A percentile compares a stretch with the other conserved stretches of the same genome.
Evolutionary conservation across 2,888 invertebrate species (phyloP).

Genomic region (Xiphydria camelus): DNA sequence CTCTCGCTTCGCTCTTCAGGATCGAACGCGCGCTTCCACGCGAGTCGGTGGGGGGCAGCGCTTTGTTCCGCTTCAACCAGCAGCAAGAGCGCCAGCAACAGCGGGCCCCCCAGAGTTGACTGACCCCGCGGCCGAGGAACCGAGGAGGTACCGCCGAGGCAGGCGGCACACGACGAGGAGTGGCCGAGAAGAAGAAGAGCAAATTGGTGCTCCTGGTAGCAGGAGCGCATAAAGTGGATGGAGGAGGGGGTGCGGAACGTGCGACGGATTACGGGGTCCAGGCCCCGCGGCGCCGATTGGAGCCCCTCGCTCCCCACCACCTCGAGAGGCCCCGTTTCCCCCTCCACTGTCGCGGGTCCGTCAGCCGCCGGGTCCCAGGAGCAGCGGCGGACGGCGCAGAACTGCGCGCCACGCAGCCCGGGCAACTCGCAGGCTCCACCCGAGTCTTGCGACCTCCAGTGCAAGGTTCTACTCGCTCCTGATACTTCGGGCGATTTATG

Average conservation of each 20-base stretch:
- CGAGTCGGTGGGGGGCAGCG: too few relatives aligned
- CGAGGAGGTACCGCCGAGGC: conserved; percentile 2
- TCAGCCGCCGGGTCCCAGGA: neutral
- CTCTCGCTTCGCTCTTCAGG: conserved; percentile 10
- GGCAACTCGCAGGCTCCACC: conserved; percentile 55
- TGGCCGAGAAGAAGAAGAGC: conserved; percentile 64
- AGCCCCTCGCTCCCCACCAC: conserved; percentile 17
- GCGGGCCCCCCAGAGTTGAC: conserved; percentile 20
- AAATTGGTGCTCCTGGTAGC: conserved; percentile 64
- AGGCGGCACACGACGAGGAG: conserved; percentile 54
- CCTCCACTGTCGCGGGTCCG: neutral
- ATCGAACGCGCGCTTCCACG: neutral
- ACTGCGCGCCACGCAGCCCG: conserved; percentile 31
- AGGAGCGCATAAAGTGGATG: conserved; percentile 62
- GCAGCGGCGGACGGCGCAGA: too few relatives aligned
- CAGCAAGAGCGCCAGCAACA: neutral
- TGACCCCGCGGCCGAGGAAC: conserved; percentile 20
- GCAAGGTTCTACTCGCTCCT: conserved; percentile 58
- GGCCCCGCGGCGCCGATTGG: conserved; percentile 37
- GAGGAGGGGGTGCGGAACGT: conserved; percentile 53
- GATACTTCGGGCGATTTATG: neutral
- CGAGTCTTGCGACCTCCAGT: conserved; percentile 63
- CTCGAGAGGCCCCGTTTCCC: neutral
- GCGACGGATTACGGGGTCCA: conserved; percentile 27
- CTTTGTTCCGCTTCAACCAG: conserved; percentile 4